Conservation (phyloP, 2,113 vertebrate species). For the Oryzias melastigma region DNA sequence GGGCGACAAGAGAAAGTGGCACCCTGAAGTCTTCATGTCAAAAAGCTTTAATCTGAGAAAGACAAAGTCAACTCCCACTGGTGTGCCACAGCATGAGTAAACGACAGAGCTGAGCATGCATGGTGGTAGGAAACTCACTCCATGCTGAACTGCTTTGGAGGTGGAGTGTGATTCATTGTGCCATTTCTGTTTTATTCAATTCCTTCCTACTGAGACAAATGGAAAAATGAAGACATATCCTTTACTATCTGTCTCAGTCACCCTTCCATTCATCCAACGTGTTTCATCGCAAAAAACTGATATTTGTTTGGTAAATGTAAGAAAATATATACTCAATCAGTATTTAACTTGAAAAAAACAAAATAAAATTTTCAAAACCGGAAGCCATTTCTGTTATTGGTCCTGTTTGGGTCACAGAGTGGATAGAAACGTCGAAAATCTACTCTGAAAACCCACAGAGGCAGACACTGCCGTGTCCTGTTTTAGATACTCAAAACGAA, state of each 20-base stretch:
- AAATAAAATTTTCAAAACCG: neutral
- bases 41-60: conserved; percentile 45
- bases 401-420: too few relatives aligned
- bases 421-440: too few relatives aligned
- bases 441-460: neutral
- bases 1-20: conserved; percentile 47
- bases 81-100: conserved; percentile 47
- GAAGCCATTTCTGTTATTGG: neutral
- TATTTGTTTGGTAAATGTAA: too few relatives aligned
- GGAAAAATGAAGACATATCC: conserved; percentile 40
- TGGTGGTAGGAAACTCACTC: conserved; percentile 67
- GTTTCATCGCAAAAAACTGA: neutral
- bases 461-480: conserved; percentile 13
- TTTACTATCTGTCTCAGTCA: conserved; percentile 11
- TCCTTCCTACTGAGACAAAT: conserved; percentile 35
- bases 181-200: conserved; percentile 58
- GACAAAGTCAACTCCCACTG: conserved; percentile 47
- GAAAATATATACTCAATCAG: too few relatives aligned
- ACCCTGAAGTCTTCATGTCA: conserved; percentile 39
- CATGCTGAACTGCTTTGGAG: conserved; percentile 62
- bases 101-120: conserved; percentile 38
- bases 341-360: neutral
- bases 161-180: conserved; percentile 73
- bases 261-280: conserved; percentile 1
- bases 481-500: conserved; percentile 40